These are phyloP conservation scores for Mormyrops boulengeri DNA, from an alignment of 2,797 vertebrate species.

Conservation along the genomic window DNA sequence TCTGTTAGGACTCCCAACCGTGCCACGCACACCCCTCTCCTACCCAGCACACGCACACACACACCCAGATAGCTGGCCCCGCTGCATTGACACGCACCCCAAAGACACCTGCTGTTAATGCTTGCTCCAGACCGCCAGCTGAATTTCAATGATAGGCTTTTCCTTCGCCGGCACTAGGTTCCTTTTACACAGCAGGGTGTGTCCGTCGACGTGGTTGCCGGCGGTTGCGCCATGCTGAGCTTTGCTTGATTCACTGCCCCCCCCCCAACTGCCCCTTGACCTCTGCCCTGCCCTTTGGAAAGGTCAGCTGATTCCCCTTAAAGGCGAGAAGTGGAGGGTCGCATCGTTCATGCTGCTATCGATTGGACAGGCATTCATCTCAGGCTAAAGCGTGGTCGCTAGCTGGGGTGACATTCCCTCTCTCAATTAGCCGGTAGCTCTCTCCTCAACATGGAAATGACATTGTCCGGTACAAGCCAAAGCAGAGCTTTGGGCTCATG, in stretches of 20 bases:
- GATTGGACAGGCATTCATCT: constrained; percentile 37
- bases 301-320: constrained; percentile 27
- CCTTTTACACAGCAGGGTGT: neutral
- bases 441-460: constrained; percentile 26
- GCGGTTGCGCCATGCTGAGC: neutral
- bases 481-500: neutral
- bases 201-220: neutral
- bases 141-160: constrained; percentile 1
- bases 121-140: neutral
- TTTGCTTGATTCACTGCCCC: constrained; percentile 23
- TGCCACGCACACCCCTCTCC: neutral
- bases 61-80: neutral
- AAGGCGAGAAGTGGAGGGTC: constrained; percentile 23
- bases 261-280: constrained; percentile 7
- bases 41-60: neutral
- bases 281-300: constrained; percentile 31
- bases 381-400: neutral
- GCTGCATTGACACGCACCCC: neutral
- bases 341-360: constrained; percentile 13
- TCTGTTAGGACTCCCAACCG: neutral
- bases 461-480: neutral
- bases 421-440: constrained; percentile 33
- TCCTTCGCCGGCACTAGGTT: neutral
- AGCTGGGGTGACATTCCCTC: neutral
- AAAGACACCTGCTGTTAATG: neutral